phyloP scores from a whole-genome alignment of 2,113 vertebrate genomes.

The Pelecanus crispus region DNA sequence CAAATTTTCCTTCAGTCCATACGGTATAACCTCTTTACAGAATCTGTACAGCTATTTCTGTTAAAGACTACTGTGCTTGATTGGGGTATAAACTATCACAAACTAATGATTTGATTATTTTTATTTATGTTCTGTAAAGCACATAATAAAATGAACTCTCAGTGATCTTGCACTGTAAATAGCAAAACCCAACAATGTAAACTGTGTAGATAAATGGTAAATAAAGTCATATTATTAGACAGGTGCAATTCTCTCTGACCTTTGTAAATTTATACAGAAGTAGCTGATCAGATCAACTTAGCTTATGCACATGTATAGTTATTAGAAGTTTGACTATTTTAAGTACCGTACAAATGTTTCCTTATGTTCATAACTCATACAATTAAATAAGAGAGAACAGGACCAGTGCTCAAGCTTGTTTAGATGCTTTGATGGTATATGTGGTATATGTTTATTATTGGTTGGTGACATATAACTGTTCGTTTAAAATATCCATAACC shows the following conservation, averaged over 20 bases:
- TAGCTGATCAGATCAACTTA: not conserved
- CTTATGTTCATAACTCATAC: not conserved
- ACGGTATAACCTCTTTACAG: constrained; percentile 14
- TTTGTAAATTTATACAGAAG: not conserved
- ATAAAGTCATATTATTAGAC: not conserved
- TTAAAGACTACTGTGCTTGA: not conserved
- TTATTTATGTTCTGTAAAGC: not conserved
- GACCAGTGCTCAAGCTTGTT: not conserved
- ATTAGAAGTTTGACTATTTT: not conserved
- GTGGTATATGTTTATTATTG: not conserved
- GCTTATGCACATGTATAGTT: not conserved
- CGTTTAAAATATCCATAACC: not conserved
- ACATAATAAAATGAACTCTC: not conserved
- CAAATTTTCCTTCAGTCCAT: constrained; percentile 27
- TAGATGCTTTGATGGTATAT: not conserved
- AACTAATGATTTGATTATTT: not conserved
- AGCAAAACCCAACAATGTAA: not conserved
- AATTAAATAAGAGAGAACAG: not conserved
- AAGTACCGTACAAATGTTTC: not conserved
- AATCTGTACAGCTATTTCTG: constrained; percentile 7
- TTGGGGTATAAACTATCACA: not conserved
- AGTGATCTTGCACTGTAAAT: not conserved
- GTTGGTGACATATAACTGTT: not conserved
- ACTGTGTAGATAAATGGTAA: not conserved
- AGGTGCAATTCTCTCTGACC: not conserved